Evolutionary conservation across 1,140 invertebrate genomes (phyloP).

Genomic region (Brachionus asplanchnoidis): DNA sequence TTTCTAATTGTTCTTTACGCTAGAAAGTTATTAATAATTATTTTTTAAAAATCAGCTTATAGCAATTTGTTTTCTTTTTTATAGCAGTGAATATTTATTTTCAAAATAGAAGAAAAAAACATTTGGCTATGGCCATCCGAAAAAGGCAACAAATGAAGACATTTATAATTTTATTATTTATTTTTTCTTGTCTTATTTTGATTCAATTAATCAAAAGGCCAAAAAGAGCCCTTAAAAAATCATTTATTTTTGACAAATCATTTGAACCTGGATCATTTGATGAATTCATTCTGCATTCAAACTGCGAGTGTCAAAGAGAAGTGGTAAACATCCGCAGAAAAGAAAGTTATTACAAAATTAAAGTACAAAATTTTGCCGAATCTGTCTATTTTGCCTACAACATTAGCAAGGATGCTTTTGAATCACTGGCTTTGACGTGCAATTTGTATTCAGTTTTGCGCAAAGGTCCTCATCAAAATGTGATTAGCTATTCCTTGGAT

Average conservation of each 20-base stretch:
- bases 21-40: too few species aligned
- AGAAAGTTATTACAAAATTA: not conserved
- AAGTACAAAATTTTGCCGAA: not conserved
- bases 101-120: too few species aligned
- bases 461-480: conserved; percentile 22
- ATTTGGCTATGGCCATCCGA: not conserved
- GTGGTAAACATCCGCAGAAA: not conserved
- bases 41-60: too few species aligned
- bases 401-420: not conserved
- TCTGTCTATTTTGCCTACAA: not conserved
- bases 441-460: conserved; percentile 14
- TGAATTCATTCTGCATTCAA: not conserved
- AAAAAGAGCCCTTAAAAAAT: not conserved
- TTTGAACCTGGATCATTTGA: not conserved
- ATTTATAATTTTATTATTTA: not conserved
- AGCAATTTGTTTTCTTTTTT: too few species aligned
- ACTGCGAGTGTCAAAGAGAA: not conserved
- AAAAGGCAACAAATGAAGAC: not conserved
- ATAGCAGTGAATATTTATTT: too few species aligned
- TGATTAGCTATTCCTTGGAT: not conserved
- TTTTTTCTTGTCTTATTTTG: not conserved
- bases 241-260: not conserved
- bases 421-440: conserved; percentile 8
- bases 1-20: not conserved
- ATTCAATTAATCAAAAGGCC: not conserved